Evolutionary conservation across 35 echinoderm and acorn worm genomes (phyloP), one percentile per base, ranked within the genome.

Genomic region (Heliocidaris tuberculata): DNA sequence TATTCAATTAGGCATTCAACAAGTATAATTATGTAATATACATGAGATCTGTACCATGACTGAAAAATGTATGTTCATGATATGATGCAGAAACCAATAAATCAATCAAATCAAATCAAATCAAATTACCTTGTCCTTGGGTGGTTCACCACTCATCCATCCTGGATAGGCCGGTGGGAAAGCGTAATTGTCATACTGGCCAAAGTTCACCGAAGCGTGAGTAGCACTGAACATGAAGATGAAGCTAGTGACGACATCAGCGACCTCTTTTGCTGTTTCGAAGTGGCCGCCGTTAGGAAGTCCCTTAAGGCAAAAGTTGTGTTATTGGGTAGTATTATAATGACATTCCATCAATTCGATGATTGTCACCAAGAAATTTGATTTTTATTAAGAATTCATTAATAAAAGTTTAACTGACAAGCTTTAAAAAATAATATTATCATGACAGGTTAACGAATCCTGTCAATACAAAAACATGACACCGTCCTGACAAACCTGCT

Each of bases 161-260:
- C 78, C 93, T 19, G 97, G 96, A 88, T 95, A 98, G 94, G 96
- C 96, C 15, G 93, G 96, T 13, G 97, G 96, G 49, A 97, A 98
- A 6, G 90, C 95, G n/a, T 96, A 96, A 8, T 96, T 71, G 50
- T 98, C 97, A 92, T 98, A 98, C 78, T 96, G 96, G 27, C 96
- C 88, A 30, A 97, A 98, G 94, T 98, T 98, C 13, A 86, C 96
- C 27, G 97, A 93, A 2, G 97, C 97, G 47, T 98, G 97, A 32
- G 49, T 93, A 13, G 95, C 97, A 85, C 96, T 97, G 47, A 95
- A 87, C 27, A 96, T 97, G 95, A 96, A 98, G 31, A 98, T 98
- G 54, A 96, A 92, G 7, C 92, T 85, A 31, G 97, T 95, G 31
- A 98, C 47, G 4, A 93, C 94, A 7, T 93, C 96, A 6, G 93